A percentile compares a stretch with the other conserved stretches of the same genome.
Conservation (phyloP, 2,113 vertebrate species). For the Passer montanus region DNA sequence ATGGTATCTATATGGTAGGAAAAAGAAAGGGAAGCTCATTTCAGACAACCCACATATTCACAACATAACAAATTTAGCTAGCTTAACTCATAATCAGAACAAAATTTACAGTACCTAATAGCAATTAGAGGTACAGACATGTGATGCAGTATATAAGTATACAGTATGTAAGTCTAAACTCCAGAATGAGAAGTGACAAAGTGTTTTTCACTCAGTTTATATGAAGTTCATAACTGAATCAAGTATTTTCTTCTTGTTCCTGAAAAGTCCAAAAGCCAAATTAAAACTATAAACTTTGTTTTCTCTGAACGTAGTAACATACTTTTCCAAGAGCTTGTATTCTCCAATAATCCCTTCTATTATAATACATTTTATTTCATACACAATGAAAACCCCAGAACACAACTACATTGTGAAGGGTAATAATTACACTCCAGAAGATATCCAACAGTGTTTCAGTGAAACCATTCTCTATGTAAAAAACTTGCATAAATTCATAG, state of each 20-base stretch:
- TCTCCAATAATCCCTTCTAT: neutral
- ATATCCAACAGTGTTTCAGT: neutral
- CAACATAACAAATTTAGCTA: neutral
- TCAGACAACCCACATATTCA: neutral
- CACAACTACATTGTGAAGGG: neutral
- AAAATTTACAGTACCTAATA: neutral
- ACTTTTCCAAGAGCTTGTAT: neutral
- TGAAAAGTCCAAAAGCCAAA: neutral
- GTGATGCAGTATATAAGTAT: neutral
- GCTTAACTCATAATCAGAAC: neutral
- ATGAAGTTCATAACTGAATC: neutral
- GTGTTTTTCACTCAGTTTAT: neutral
- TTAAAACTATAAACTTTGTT: neutral
- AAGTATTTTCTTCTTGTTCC: neutral
- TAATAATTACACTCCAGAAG: neutral
- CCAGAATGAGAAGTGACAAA: neutral
- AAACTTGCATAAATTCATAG: neutral
- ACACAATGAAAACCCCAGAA: neutral
- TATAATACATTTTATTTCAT: neutral
- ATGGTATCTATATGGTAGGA: neutral
- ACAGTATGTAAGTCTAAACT: neutral
- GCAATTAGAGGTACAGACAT: neutral
- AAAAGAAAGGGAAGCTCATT: neutral
- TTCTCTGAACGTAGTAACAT: neutral
- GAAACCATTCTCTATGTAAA: neutral